Percentiles rank a stretch among this genome's conserved stretches.
phyloP scores from a whole-genome alignment of 2,888 invertebrate species.

The Lasioglossum morio region DNA sequence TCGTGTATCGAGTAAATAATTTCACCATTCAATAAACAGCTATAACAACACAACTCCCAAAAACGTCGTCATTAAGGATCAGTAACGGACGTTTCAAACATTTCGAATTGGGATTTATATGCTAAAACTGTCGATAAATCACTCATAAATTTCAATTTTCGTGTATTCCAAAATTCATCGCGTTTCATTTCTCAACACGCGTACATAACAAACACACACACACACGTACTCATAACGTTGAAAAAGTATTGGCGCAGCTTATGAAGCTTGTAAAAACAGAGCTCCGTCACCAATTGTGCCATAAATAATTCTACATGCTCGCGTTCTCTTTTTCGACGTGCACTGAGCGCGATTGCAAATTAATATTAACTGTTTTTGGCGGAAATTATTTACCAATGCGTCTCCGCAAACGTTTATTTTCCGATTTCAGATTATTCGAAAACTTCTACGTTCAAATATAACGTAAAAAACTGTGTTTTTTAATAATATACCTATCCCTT shows the following conservation, averaged over 20 bases:
- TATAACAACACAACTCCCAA: not conserved
- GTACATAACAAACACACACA: not conserved
- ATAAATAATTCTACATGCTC: conserved; percentile 1
- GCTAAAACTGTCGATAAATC: not conserved
- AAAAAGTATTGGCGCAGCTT: not conserved
- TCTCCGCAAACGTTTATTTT: not conserved
- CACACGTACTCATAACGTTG: not conserved
- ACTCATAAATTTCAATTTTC: conserved; percentile 11
- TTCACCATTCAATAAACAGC: not conserved
- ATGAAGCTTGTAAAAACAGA: not conserved
- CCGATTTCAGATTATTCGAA: not conserved
- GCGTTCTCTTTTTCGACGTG: not conserved
- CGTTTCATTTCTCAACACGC: not conserved
- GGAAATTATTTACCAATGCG: not conserved
- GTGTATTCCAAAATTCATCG: not conserved
- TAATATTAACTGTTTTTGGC: not conserved
- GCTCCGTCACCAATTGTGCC: not conserved
- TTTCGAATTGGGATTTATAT: not conserved
- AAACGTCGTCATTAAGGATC: not conserved
- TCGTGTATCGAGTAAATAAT: not conserved
- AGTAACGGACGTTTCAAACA: not conserved
- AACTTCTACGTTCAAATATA: not conserved
- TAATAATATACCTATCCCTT: not conserved
- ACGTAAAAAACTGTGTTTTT: not conserved
- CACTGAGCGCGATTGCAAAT: not conserved